A percentile compares a stretch with the other conserved stretches of the same genome.
Conservation (phyloP, 2,113 vertebrate genomes). For the Ceuthmochares aereus region DNA sequence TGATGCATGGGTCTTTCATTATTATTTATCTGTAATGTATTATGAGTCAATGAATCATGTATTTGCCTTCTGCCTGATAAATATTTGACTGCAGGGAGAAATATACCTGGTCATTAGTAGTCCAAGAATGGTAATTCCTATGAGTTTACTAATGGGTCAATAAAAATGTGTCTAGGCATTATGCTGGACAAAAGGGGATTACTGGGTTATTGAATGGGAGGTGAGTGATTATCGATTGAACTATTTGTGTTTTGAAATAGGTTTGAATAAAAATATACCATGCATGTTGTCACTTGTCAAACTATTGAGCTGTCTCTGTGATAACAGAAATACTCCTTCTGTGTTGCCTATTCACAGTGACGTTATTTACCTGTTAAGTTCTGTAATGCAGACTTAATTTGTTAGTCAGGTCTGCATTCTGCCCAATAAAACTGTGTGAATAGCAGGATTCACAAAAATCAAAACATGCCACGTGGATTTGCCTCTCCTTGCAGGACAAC, state of each 20-base stretch:
- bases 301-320: not conserved
- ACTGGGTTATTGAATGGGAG: constrained; percentile 51
- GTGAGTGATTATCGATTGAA: constrained; percentile 35
- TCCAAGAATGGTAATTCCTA: constrained; percentile 23
- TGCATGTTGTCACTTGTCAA: not conserved
- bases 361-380: not conserved
- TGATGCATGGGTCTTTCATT: constrained; percentile 49
- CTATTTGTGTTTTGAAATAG: constrained; percentile 45
- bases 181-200: constrained; percentile 47
- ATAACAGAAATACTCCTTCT: not conserved
- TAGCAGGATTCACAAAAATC: not conserved
- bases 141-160: constrained; percentile 50
- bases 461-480: rapidly evolving
- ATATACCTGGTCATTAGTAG: constrained; percentile 15
- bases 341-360: not conserved
- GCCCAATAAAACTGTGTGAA: not conserved
- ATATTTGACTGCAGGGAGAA: constrained; percentile 36
- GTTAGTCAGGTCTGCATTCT: not conserved
- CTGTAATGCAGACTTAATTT: not conserved
- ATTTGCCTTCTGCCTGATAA: constrained; percentile 57
- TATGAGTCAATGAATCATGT: constrained; percentile 52
- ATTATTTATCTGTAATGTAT: constrained; percentile 59
- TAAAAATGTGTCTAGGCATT: constrained; percentile 52
- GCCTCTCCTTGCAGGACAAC: too few species aligned
- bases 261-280: constrained; percentile 8